Evolutionary conservation across 1,140 invertebrate species (phyloP), one percentile per base, ranked within the genome.

Genomic region (Vanessa atalanta): DNA sequence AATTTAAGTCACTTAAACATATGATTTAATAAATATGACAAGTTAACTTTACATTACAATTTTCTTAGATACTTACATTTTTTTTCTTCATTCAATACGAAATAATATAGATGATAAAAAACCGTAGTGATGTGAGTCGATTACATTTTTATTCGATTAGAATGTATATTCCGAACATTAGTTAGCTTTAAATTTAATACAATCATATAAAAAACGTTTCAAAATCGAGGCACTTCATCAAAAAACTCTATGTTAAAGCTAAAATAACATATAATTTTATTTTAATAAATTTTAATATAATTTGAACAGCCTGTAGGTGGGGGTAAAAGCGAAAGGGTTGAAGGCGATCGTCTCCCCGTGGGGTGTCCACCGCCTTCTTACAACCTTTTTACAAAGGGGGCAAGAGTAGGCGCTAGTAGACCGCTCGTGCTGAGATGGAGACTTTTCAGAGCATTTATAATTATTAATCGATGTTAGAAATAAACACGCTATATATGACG

Each of bases 241-340:
- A 23, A 57, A 12, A 57, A 9, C 2, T 57, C 3, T 57, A 53
- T 16, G 7, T n/a, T 11, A 12, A 50, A 15, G 15, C 20, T 55
- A 20, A 16, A 55, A 55, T 7, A 16, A 57, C 20, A 23, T 23
- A 57, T 57, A 23, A 2, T 23, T 12, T 57, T 57, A 57, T 57
- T 26, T 57, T 23, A 15, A 3, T 14, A 13, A 57, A 26, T 26
- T 79, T 80, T 79, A 81, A 67, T 69, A 75, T 79, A 57, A 77
- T 53, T 23, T 65, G 73, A 88, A 79, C 91, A 88, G 75, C 85
- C 89, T 90, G 86, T 90, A 83, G 73, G 75, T 73, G 88, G 88
- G 88, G 86, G 88, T 87, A 91, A 91, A 90, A 91, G 91, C 91
- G 89, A 93, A 93, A 93, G 91, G 91, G 91, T 93, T 93, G 91